Conservation (phyloP, 2,797 vertebrate genomes). For the Mormyrops attenuatus region DNA sequence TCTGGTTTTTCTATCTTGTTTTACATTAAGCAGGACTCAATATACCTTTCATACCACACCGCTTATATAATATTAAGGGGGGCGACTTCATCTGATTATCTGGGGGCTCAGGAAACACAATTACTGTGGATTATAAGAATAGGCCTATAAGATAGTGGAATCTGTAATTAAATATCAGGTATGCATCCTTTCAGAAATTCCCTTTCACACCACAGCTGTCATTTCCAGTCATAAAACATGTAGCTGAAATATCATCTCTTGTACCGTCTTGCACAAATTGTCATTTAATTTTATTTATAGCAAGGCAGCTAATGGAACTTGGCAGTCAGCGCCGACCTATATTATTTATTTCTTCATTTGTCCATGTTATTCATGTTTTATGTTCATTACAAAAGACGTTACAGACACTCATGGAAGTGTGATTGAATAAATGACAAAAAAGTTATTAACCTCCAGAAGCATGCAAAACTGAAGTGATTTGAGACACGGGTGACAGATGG, state of each 20-base stretch:
- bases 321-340: neutral
- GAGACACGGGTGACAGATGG: neutral
- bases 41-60: neutral
- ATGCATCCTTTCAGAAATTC: neutral
- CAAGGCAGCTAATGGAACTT: neutral
- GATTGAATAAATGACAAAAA: neutral
- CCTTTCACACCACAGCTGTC: neutral
- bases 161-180: neutral
- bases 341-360: constrained; percentile 1
- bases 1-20: neutral
- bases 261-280: neutral
- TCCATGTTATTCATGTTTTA: constrained; percentile 1
- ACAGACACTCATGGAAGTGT: neutral
- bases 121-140: neutral
- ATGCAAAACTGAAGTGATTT: neutral
- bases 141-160: neutral
- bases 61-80: neutral
- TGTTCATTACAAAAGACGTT: neutral
- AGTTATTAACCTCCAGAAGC: neutral
- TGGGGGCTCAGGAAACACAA: neutral
- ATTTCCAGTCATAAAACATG: neutral
- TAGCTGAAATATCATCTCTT: neutral
- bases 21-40: neutral
- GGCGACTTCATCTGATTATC: neutral
- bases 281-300: neutral